Base-by-base conservation (phyloP, 2,888 invertebrate species). In the Parnassius glacialis region DNA sequence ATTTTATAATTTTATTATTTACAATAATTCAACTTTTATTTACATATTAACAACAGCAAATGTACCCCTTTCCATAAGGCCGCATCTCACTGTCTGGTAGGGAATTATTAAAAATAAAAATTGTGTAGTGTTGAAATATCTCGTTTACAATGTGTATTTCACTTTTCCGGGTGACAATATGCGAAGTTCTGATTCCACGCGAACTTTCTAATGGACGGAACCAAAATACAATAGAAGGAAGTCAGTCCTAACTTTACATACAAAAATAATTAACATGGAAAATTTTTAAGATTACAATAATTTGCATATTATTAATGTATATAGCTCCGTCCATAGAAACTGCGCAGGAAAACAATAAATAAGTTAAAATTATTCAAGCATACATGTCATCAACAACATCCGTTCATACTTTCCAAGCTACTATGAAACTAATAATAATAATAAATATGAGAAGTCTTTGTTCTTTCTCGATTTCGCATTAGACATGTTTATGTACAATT, bases 21-120 rank as follows among this genome's bases (percentile, higher is more conserved):
- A 90, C 90, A 90, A 91, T 89, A 88, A 81, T 87, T 88, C 83
- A 90, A 91, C 90, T 88, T 90, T 90, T 90, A 90, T 91, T 90
- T 91, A 90, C 90, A 90, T 90, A 89, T 90, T 84, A 90, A 91
- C 90, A 91, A 87, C 89, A 90, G 90, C 77, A 79, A 84, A 82
- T 84, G 86, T 81, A 80, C 78, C 78, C 81, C 75, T 74, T 74
- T 67, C 69, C 67, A 66, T 84, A 87, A 86, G 87, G 87, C 85
- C 84, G 85, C 84, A 82, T 78, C 80, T 72, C 73, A 85, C 90
- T 89, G 90, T 89, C 79, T 68, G 66, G 78, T 76, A 74, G 76
- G 80, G 77, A 85, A 83, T 83, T 78, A 78, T 72, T 80, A 74
- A 76, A 80, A 50, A 79, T 79, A 76, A 62, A 75, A 79, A 77